Base-by-base conservation (phyloP, 2,888 invertebrate species). In the Clepsis dumicolana region DNA sequence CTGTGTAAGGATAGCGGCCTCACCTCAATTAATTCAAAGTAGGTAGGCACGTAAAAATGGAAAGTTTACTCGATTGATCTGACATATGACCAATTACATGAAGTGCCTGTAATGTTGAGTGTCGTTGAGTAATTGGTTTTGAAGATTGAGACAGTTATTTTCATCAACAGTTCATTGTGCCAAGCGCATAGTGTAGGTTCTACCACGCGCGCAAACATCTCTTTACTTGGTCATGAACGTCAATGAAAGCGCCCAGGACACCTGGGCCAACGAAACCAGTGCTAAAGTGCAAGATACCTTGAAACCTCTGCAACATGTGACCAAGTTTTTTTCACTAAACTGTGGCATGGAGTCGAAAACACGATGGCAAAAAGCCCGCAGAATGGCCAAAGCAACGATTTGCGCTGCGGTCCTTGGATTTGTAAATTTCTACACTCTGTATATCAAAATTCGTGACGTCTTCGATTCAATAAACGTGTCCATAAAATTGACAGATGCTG, bases 401-500 rank as follows among this genome's bases (percentile, higher is more conserved):
- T 74, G 74, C 16, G 75, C 73, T 44, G 25, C 64, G 2, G 8
- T 81, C 16, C 70, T 88, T 1, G 83, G 81, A 61, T 64, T 70
- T 44, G 14, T 87, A 4, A 77, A 78, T 69, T 71, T 76, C 14
- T 79, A 59, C 24, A 75, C 82, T 41, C 72, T 91, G 16, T 81
- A 80, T 71, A 86, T 77, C 67, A 91, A 89, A 81, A 71, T 83
- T 48, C 60, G 21, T 1, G 66, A 82, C 70, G 29, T 83, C 14
- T 86, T 83, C 65, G 27, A 56, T 1, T 21, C 53, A 5, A 18
- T 87, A 12, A 77, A 76, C 14, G 35, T 73, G 3, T 89, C 90
- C 7, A 81, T 91, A 24, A 84, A 75, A 75, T 66, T 88, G 29
- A 88, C 87, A 21, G 90, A 91, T 67, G 72, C 72, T 0, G 61